Percentiles rank a stretch among this genome's conserved stretches.
These are phyloP conservation scores for Magallana nippona DNA, from an alignment of 2,888 invertebrate species.

Conservation along the genomic window DNA sequence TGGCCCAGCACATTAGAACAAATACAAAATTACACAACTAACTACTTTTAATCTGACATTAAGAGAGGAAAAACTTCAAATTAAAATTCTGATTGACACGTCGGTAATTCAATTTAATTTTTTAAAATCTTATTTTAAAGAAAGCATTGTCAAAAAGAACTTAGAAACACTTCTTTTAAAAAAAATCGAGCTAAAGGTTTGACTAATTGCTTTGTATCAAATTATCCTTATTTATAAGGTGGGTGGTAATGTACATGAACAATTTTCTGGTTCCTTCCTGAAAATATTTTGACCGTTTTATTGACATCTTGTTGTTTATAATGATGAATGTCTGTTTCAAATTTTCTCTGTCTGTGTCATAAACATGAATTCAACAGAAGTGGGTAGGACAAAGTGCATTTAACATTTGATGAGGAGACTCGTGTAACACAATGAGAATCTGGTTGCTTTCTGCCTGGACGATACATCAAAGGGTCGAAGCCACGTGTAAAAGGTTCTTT, in stretches of 20 bases:
- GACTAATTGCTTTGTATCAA: background rate
- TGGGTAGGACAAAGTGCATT: slow-evolving; percentile 24
- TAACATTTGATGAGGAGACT: slow-evolving; percentile 15
- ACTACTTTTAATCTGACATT: too few species aligned
- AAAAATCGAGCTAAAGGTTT: background rate
- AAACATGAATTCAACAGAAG: background rate
- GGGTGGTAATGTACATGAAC: slow-evolving; percentile 10
- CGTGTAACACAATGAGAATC: background rate
- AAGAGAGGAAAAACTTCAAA: too few species aligned
- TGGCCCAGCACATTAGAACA: too few species aligned
- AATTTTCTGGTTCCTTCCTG: slow-evolving; percentile 16
- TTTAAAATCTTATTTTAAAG: too few species aligned
- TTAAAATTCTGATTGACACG: too few species aligned
- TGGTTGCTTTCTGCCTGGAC: background rate
- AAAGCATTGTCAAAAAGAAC: too few species aligned
- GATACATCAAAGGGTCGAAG: background rate
- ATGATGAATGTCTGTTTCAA: slow-evolving; percentile 4
- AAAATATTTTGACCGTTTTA: background rate
- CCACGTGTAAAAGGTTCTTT: slow-evolving; percentile 12
- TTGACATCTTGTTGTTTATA: slow-evolving; percentile 5
- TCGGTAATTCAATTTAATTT: too few species aligned
- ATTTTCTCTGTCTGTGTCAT: background rate
- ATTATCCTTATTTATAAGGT: background rate
- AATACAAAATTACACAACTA: too few species aligned
- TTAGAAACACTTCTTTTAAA: background rate